phyloP scores from a whole-genome alignment of 2,888 invertebrate genomes.

The Anthophora plumipes region DNA sequence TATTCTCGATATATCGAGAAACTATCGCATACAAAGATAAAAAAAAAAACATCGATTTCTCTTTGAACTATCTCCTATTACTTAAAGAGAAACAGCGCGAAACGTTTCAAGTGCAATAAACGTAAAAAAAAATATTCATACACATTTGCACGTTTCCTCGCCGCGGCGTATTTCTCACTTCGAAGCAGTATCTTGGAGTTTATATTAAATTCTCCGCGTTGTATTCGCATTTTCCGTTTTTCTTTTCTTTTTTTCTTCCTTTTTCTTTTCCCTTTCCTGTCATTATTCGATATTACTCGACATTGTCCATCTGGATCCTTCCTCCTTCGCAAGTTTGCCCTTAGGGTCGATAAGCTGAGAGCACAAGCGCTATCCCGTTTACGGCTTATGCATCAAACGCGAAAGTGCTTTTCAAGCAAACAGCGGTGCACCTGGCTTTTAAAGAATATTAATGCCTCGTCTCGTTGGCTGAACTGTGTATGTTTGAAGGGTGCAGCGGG shows the following conservation, averaged over 20 bases:
- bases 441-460: slow-evolving; percentile 45
- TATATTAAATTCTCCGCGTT: slow-evolving; percentile 54
- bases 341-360: slow-evolving; percentile 39
- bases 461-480: not conserved
- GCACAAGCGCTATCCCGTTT: slow-evolving; percentile 26
- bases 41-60: too few species aligned
- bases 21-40: too few species aligned
- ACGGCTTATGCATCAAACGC: slow-evolving; percentile 31
- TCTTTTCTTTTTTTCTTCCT: too few species aligned
- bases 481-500: not conserved
- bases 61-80: too few species aligned
- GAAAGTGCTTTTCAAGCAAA: slow-evolving; percentile 48
- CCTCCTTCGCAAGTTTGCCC: slow-evolving; percentile 6
- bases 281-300: slow-evolving; percentile 47
- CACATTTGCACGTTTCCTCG: slow-evolving; percentile 17
- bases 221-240: slow-evolving; percentile 42
- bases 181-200: slow-evolving; percentile 4
- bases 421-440: slow-evolving; percentile 47
- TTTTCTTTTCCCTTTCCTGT: not conserved
- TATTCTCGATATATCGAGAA: too few species aligned
- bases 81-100: not conserved
- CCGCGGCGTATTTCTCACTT: slow-evolving; percentile 8
- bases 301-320: slow-evolving; percentile 9
- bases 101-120: slow-evolving; percentile 9
- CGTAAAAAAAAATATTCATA: slow-evolving; percentile 31